Base-by-base conservation (phyloP, 2,113 vertebrate genomes). In the Lampris incognitus region DNA sequence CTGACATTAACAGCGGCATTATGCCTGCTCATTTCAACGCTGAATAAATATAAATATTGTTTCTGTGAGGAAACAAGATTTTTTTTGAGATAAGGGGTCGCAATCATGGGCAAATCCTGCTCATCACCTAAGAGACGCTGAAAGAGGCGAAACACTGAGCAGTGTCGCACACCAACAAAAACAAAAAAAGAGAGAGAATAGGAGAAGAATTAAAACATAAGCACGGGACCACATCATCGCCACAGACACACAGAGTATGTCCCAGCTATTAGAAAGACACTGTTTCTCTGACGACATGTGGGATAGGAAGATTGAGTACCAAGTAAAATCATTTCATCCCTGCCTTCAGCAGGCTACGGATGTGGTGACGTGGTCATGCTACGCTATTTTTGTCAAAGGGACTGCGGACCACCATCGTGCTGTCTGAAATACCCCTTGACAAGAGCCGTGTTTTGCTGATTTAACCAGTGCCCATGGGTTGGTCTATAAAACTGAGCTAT, bases 1-100 rank as follows among this genome's bases (percentile, higher is more conserved):
- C 24, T 24, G 24, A 24, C 24, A 24, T 24, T 24, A 24, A 24
- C 24, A 24, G 24, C 24, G 24, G 24, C 24, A 83, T 48, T 81
- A 40, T 62, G 75, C 68, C 85, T 69, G 42, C 69, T 74, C 71
- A 69, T 84, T 67, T 81, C 61, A 59, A 60, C 77, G 64, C 9
- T 79, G 24, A 24, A 24, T 24, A 24, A 24, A 24, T 24, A 24
- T 24, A 24, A 24, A 24, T 24, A 24, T 24, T 46, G 4, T 46
- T 46, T 46, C 44, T 46, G 44, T 46, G 44, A 2, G 44, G 7
- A 46, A 7, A 46, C 44, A 46, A 46, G 44, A 46, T 46, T 46
- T 7, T 46, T 7, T 46, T 46, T 46, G 4, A 46, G 44, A 46
- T 46, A 1, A 46, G 44, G 44, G 44, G 4, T 4, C 44, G 7